Percentiles rank a stretch among this genome's conserved stretches.
These are phyloP conservation scores for Caenorhabditis inopinata DNA, from an alignment of 1,140 invertebrate genomes.

Conservation along the genomic window DNA sequence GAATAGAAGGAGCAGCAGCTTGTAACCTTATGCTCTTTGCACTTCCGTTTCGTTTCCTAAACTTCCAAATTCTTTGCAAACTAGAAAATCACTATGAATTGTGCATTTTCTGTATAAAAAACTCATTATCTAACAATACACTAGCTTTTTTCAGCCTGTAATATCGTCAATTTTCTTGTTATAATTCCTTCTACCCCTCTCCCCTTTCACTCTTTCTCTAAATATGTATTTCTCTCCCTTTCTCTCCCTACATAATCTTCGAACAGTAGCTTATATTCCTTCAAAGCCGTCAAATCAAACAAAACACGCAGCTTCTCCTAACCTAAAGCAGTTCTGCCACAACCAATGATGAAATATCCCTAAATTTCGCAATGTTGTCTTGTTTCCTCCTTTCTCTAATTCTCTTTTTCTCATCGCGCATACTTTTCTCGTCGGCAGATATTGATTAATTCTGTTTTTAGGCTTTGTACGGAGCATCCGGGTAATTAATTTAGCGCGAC, in stretches of 20 bases:
- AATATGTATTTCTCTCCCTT: not conserved
- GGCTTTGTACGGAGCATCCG: not conserved
- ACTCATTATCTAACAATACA: too few species aligned
- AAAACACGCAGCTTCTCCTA: slow-evolving; percentile 20
- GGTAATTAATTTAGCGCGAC: slow-evolving; percentile 11
- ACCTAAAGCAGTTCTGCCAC: not conserved
- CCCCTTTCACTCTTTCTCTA: not conserved
- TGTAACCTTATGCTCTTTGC: too few species aligned
- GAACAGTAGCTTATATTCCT: not conserved
- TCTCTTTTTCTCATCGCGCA: not conserved
- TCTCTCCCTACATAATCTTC: not conserved
- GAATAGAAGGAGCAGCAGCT: too few species aligned
- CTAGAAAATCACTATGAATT: too few species aligned
- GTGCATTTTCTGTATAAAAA: too few species aligned
- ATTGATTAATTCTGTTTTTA: not conserved
- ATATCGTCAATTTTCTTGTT: too few species aligned
- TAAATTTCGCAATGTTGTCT: not conserved
- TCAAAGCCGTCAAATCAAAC: slow-evolving; percentile 8
- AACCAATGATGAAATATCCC: slow-evolving; percentile 9
- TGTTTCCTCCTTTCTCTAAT: not conserved
- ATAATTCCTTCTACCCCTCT: too few species aligned
- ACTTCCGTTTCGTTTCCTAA: too few species aligned
- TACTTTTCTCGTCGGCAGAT: not conserved
- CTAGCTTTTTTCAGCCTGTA: too few species aligned
- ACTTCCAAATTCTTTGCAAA: too few species aligned